A percentile compares a stretch with the other conserved stretches of the same genome.
Evolutionary conservation across 2,888 invertebrate genomes (phyloP).

Genomic region (Brachypalpus laphriformis): DNA sequence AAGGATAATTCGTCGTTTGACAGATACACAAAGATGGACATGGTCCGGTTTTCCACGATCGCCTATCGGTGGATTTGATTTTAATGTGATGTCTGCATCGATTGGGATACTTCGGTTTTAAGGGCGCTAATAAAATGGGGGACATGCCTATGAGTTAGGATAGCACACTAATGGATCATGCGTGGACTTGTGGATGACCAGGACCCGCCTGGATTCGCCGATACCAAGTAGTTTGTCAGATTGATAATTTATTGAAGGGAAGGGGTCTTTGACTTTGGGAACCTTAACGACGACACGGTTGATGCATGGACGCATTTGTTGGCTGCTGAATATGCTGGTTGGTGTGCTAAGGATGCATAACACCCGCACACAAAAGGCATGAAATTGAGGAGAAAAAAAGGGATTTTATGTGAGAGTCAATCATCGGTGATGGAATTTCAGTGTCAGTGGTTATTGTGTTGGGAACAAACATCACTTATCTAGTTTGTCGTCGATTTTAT

Average conservation of each 20-base stretch:
- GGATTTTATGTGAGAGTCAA: background rate
- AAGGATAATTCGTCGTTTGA: background rate
- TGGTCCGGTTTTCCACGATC: background rate
- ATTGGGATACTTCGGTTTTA: background rate
- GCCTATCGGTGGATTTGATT: conserved; percentile 46
- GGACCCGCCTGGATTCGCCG: conserved; percentile 13
- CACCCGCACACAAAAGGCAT: conserved; percentile 14
- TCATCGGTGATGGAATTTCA: background rate
- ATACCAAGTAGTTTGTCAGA: background rate
- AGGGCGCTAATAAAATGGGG: conserved; percentile 38
- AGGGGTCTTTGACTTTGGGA: background rate
- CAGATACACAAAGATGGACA: conserved; percentile 12
- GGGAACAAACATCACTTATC: conserved; percentile 1
- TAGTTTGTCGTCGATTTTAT: conserved; percentile 5
- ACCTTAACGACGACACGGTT: background rate
- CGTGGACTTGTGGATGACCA: background rate
- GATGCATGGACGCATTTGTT: conserved; percentile 26
- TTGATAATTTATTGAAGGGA: conserved; percentile 19
- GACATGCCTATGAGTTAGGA: background rate
- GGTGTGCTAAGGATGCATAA: conserved; percentile 4
- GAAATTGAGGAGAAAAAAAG: background rate
- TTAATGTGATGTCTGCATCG: conserved; percentile 45
- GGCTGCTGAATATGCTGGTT: conserved; percentile 21
- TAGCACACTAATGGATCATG: background rate
- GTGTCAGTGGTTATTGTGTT: background rate